Conservation (phyloP, 2,888 invertebrate genomes). For the Nematopogon swammerdamellus region DNA sequence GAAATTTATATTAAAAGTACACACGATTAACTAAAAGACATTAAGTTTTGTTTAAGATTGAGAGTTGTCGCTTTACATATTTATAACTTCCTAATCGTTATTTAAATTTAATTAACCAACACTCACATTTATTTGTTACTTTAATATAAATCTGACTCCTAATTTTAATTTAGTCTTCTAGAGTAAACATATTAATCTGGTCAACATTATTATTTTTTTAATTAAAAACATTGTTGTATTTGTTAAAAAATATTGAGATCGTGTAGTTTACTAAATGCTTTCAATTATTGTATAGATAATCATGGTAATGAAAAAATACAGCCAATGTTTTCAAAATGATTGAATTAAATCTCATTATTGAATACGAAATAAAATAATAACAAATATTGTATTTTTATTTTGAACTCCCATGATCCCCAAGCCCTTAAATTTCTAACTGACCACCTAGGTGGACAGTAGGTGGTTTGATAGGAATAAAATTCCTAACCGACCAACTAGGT, state of each 20-base stretch:
- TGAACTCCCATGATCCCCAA: not conserved
- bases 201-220: constrained; percentile 33
- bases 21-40: constrained; percentile 48
- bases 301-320: constrained; percentile 44
- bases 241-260: constrained; percentile 39
- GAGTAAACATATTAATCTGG: constrained; percentile 54
- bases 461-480: no score
- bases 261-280: constrained; percentile 47
- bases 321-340: constrained; percentile 40
- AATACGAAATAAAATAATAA: constrained; percentile 36
- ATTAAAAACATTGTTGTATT: constrained; percentile 55
- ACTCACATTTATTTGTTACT: constrained; percentile 52
- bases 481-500: no score
- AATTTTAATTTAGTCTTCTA: constrained; percentile 46
- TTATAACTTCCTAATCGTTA: constrained; percentile 37
- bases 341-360: constrained; percentile 24
- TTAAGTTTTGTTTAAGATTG: constrained; percentile 36
- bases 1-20: constrained; percentile 42
- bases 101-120: constrained; percentile 46
- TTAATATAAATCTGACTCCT: constrained; percentile 48
- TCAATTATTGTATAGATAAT: constrained; percentile 44
- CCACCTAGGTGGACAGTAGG: no score
- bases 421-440: no score
- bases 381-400: not conserved
- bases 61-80: constrained; percentile 37